Percentiles rank a stretch among this genome's conserved stretches.
phyloP scores from a whole-genome alignment of 2,113 vertebrate species.

The Proteles cristata region DNA sequence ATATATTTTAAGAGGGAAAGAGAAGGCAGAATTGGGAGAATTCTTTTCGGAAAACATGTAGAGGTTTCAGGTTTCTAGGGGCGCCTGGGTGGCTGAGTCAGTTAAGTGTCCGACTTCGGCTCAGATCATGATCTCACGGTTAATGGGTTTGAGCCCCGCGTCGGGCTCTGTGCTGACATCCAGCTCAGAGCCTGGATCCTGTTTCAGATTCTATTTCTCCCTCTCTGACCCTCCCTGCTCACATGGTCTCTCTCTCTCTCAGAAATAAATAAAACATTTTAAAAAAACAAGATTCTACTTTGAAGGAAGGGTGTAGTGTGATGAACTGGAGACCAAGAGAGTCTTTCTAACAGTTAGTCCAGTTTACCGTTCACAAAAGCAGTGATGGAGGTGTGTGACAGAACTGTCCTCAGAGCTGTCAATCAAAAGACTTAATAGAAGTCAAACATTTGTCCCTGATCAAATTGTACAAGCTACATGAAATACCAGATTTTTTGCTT shows the following conservation, averaged over 20 bases:
- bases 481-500: background rate
- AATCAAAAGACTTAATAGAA: background rate
- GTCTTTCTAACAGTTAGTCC: background rate
- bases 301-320: background rate
- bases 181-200: too few species aligned
- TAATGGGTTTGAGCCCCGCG: too few species aligned
- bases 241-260: too few species aligned
- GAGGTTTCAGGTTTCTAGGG: background rate
- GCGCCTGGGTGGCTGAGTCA: too few species aligned
- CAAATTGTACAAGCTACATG: background rate
- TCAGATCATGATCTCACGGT: too few species aligned
- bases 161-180: too few species aligned
- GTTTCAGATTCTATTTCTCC: too few species aligned
- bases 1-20: background rate
- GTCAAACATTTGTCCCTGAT: background rate
- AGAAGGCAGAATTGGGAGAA: background rate
- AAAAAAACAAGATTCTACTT: background rate
- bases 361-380: background rate
- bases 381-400: background rate
- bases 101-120: too few species aligned
- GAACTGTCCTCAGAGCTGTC: background rate
- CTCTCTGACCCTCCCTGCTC: too few species aligned
- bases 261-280: too few species aligned
- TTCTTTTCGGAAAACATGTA: conserved; percentile 19
- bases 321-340: background rate